A percentile compares a stretch with the other conserved stretches of the same genome.
phyloP scores from a whole-genome alignment of 2,113 vertebrate genomes.

The Trematomus loennbergii region DNA sequence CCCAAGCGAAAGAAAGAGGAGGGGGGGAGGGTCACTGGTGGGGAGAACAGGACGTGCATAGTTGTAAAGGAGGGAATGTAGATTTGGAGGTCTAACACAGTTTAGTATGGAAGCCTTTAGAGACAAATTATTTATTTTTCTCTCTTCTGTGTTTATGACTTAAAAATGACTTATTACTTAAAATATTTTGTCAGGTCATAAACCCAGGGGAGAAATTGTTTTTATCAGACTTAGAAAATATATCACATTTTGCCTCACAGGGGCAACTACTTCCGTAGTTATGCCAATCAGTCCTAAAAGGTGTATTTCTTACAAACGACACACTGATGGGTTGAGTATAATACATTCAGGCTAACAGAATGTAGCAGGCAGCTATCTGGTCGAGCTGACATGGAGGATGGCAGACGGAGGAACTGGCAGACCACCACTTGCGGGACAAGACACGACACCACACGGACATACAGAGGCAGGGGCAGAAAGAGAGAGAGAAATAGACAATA shows the following conservation, averaged over 20 bases:
- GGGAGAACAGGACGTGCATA: slow-evolving; percentile 34
- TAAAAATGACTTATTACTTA: too few species aligned
- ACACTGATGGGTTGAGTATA: slow-evolving; percentile 34
- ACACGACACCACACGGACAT: slow-evolving; percentile 69
- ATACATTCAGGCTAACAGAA: slow-evolving; percentile 21
- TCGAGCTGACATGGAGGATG: slow-evolving; percentile 55
- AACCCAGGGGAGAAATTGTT: too few species aligned
- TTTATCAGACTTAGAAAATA: too few species aligned
- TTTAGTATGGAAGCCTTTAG: too few species aligned
- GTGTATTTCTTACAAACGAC: background rate
- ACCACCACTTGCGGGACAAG: slow-evolving; percentile 59
- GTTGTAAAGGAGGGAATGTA: slow-evolving; percentile 20
- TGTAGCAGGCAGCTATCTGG: slow-evolving; percentile 34
- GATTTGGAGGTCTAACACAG: background rate
- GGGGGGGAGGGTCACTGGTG: background rate
- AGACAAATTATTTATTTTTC: too few species aligned
- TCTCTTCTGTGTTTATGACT: too few species aligned
- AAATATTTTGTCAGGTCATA: too few species aligned
- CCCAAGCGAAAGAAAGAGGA: slow-evolving; percentile 32
- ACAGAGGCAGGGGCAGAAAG: slow-evolving; percentile 46
- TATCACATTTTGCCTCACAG: too few species aligned
- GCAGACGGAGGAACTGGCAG: slow-evolving; percentile 58
- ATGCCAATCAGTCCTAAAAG: background rate
- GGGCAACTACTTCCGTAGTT: too few species aligned
- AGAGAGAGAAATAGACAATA: slow-evolving; percentile 45